Conservation (phyloP, 2,888 invertebrate genomes). For the Yponomeuta plumbellus region DNA sequence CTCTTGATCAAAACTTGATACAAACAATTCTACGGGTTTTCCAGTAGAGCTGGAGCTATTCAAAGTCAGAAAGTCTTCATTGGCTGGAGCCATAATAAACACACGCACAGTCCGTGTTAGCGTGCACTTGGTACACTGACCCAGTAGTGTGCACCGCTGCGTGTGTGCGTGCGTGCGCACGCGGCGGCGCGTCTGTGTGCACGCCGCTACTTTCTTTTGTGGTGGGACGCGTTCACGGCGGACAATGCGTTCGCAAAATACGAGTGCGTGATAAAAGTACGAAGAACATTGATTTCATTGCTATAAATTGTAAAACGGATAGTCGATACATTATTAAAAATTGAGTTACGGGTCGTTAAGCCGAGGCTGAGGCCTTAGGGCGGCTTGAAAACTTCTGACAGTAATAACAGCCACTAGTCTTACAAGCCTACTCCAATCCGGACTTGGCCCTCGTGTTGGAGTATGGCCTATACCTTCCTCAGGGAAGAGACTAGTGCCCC, state of each 20-base stretch:
- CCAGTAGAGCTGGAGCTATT: too few relatives aligned
- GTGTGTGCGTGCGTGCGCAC: constrained; percentile 9
- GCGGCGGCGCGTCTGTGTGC: constrained; percentile 16
- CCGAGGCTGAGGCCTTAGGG: too few relatives aligned
- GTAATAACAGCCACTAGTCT: too few relatives aligned
- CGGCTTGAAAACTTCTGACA: too few relatives aligned
- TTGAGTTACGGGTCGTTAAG: too few relatives aligned
- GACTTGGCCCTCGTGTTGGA: too few relatives aligned
- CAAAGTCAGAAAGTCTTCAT: not conserved
- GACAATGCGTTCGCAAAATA: constrained; percentile 5
- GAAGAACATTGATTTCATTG: not conserved
- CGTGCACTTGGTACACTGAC: constrained; percentile 39
- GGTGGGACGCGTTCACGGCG: constrained; percentile 12
- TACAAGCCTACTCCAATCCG: too few relatives aligned
- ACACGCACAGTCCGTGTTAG: constrained; percentile 35
- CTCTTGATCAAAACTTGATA: too few relatives aligned
- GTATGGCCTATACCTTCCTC: too few relatives aligned
- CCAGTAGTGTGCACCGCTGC: constrained; percentile 28
- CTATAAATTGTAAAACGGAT: not conserved
- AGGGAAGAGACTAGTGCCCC: too few relatives aligned
- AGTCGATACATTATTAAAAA: too few relatives aligned
- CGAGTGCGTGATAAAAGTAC: not conserved
- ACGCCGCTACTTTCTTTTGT: constrained; percentile 21
- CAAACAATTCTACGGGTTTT: too few relatives aligned
- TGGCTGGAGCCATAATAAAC: constrained; percentile 37